Conservation (phyloP, 2,888 invertebrate genomes). For the Diadegma fenestrale region DNA sequence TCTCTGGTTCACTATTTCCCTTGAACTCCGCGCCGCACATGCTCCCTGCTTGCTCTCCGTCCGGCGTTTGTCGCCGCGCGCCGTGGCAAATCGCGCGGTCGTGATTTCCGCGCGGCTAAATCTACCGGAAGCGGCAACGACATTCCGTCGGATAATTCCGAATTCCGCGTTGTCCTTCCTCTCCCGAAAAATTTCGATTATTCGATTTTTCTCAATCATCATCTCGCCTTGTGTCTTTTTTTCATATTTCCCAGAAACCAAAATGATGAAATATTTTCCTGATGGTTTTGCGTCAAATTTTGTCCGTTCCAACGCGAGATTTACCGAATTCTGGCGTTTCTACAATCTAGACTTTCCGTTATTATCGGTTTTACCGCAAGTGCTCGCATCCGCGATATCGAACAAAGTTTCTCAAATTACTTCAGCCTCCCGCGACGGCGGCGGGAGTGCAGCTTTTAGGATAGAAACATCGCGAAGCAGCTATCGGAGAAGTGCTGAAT, state of each 20-base stretch:
- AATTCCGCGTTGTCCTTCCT: constrained; percentile 62
- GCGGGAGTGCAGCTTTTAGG: not conserved
- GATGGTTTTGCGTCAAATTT: too few species aligned
- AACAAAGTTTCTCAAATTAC: constrained; percentile 34
- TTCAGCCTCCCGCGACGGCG: not conserved
- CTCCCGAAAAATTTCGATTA: not conserved
- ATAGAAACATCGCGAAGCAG: not conserved
- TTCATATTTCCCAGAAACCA: too few species aligned
- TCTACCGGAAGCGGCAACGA: constrained; percentile 66
- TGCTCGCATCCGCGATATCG: not conserved
- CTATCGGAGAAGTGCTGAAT: constrained; percentile 9
- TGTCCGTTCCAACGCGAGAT: constrained; percentile 12
- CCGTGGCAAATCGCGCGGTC: constrained; percentile 60
- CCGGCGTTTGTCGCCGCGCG: constrained; percentile 41
- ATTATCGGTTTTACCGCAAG: constrained; percentile 48
- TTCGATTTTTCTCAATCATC: not conserved
- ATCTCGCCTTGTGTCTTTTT: too few species aligned
- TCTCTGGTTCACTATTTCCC: too few species aligned
- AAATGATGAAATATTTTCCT: too few species aligned
- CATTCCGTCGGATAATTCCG: constrained; percentile 67
- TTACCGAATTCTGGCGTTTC: constrained; percentile 34
- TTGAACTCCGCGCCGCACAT: not conserved
- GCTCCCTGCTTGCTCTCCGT: not conserved
- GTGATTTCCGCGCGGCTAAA: constrained; percentile 71
- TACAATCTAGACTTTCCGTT: constrained; percentile 43